Base-by-base conservation (phyloP, 2,888 invertebrate species). In the Zeuzera pyrina region DNA sequence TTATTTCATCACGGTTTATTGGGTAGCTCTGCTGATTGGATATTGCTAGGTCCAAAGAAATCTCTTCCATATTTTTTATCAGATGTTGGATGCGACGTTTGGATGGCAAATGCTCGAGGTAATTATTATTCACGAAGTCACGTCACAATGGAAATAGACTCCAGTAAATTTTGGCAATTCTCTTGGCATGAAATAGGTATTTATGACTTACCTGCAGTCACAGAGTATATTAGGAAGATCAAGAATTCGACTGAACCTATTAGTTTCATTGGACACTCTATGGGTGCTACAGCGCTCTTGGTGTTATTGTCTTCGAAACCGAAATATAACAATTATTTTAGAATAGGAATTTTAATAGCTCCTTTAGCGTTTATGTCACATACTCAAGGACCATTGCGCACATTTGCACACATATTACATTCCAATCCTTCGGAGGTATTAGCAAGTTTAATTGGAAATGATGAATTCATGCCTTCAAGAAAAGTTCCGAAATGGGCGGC, bases 61-160 rank as follows among this genome's bases (percentile, higher is more conserved):
- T 68, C 73, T 3, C 52, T 78, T n/a, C 69, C 76, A 0, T 77
- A 74, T 32, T 41, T 71, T 2, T 38, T 92, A 67, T 73, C 84
- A 66, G 72, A 89, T 38, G 63, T 63, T 2, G 85, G 86, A 0
- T 86, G 83, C 38, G 86, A 87, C 34, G 85, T 86, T 2, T 92
- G 78, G 92, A 84, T 71, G 84, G 66, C 71, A 6, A 86, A 86
- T 28, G 65, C 72, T 1, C 61, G 76, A 53, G 77, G 78, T 1
- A 77, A 72, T 37, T 58, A 59, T 36, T 77, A 74, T 39, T 77
- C 73, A 0, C 57, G 66, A 23, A 62, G 57, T 3, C 73, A 76
- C 39, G 32, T 47, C 2, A 36, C 46, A 7, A 43, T 44, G 31
- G 44, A 48, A 4, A 38, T 57, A 1, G 50, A 64, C 15, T 53